Percentiles rank a stretch among this genome's conserved stretches.
Conservation (phyloP, 2,888 invertebrate species). For the Ornithoptera alexandrae region DNA sequence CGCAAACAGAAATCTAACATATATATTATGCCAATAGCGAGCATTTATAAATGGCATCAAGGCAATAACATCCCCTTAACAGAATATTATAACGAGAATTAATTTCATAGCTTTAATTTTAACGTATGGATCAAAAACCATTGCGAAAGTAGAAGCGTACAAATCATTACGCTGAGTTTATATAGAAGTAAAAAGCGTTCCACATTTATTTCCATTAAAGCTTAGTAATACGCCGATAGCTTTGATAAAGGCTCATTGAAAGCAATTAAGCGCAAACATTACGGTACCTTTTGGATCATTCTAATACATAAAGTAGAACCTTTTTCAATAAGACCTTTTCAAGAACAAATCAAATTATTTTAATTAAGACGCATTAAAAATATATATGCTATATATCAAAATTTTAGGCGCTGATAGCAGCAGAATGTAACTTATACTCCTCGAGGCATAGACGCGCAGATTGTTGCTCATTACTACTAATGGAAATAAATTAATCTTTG, state of each 20-base stretch:
- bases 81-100: background rate
- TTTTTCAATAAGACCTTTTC: conserved; percentile 23
- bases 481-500: conserved; percentile 21
- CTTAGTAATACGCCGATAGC: conserved; percentile 24
- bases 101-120: conserved; percentile 10
- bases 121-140: conserved; percentile 8
- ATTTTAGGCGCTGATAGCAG: background rate
- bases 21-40: background rate
- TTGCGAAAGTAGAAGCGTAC: conserved; percentile 16
- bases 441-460: conserved; percentile 7
- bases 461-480: conserved; percentile 24
- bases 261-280: conserved; percentile 26
- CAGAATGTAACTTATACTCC: conserved; percentile 15
- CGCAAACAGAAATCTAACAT: background rate
- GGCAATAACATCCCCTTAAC: background rate
- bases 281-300: conserved; percentile 20
- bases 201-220: conserved; percentile 26
- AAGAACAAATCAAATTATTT: conserved; percentile 17
- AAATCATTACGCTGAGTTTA: conserved; percentile 25
- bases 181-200: conserved; percentile 22
- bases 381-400: background rate
- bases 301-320: conserved; percentile 14
- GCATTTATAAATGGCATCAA: background rate
- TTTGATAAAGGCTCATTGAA: conserved; percentile 26
- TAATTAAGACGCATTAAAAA: conserved; percentile 11